A percentile compares a stretch with the other conserved stretches of the same genome.
Evolutionary conservation across 2,888 invertebrate genomes (phyloP).

Genomic region (Limnephilus lunatus): DNA sequence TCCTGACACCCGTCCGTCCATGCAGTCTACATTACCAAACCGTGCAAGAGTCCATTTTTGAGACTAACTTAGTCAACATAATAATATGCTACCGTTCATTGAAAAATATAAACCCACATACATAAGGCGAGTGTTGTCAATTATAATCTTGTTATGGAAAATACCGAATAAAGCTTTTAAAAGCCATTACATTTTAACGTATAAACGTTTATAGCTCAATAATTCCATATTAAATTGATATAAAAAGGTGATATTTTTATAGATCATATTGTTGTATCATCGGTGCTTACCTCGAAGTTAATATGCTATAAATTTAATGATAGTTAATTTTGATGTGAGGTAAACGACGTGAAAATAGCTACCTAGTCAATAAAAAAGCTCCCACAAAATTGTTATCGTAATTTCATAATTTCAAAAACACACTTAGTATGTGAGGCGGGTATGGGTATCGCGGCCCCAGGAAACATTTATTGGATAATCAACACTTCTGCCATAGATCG

Average conservation of each 20-base stretch:
- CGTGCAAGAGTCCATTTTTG: too few relatives aligned
- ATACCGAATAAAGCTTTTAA: neutral
- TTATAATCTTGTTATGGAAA: neutral
- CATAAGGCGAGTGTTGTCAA: neutral
- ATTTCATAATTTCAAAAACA: neutral
- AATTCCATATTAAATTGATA: neutral
- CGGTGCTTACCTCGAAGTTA: neutral
- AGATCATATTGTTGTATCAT: neutral
- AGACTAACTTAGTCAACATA: too few relatives aligned
- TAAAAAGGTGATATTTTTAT: neutral
- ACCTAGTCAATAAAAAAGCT: neutral
- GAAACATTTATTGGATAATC: too few relatives aligned
- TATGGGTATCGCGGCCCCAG: too few relatives aligned
- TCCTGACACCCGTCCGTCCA: too few relatives aligned
- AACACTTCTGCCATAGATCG: too few relatives aligned
- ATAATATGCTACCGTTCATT: too few relatives aligned
- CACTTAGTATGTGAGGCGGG: too few relatives aligned
- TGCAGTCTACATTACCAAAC: too few relatives aligned
- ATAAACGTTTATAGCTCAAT: neutral
- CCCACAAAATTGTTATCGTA: neutral
- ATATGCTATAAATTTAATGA: neutral
- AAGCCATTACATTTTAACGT: neutral
- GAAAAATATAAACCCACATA: too few relatives aligned
- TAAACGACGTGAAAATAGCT: neutral
- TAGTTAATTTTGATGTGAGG: neutral